These are phyloP conservation scores for Microtus oregoni DNA, from an alignment of 2,113 vertebrate genomes.

Conservation along the genomic window DNA sequence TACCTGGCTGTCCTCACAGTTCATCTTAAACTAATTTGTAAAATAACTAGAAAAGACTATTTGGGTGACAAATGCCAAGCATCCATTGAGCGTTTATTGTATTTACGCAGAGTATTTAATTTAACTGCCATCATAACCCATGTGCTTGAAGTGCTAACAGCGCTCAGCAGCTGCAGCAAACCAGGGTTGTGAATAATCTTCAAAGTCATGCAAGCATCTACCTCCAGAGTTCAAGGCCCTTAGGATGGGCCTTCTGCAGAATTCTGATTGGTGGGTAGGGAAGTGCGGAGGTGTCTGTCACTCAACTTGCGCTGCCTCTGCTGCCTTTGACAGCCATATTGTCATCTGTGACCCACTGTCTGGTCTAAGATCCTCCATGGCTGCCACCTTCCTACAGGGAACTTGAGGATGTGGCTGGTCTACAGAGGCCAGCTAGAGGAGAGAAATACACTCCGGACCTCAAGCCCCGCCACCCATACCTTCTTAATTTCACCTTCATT, in stretches of 20 bases:
- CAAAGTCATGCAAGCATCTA: background rate
- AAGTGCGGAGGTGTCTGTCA: background rate
- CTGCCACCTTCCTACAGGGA: background rate
- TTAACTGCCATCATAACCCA: background rate
- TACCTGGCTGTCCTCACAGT: background rate
- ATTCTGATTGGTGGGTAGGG: background rate
- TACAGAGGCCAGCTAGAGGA: background rate
- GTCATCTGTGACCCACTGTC: background rate
- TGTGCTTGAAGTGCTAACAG: background rate
- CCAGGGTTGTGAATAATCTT: background rate
- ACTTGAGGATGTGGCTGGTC: background rate
- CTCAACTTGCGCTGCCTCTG: background rate
- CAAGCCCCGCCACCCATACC: background rate
- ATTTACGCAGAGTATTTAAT: background rate
- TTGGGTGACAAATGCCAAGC: background rate
- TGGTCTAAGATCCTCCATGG: background rate
- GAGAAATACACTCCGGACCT: background rate
- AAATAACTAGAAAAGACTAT: background rate
- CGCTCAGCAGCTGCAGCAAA: background rate
- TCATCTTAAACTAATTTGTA: background rate
- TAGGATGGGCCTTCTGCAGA: background rate
- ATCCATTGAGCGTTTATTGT: background rate
- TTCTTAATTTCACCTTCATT: background rate
- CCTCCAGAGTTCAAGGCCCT: background rate
- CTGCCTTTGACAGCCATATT: background rate